These are phyloP conservation scores for Plusia festucae DNA, from an alignment of 2,888 invertebrate genomes.

Conservation along the genomic window DNA sequence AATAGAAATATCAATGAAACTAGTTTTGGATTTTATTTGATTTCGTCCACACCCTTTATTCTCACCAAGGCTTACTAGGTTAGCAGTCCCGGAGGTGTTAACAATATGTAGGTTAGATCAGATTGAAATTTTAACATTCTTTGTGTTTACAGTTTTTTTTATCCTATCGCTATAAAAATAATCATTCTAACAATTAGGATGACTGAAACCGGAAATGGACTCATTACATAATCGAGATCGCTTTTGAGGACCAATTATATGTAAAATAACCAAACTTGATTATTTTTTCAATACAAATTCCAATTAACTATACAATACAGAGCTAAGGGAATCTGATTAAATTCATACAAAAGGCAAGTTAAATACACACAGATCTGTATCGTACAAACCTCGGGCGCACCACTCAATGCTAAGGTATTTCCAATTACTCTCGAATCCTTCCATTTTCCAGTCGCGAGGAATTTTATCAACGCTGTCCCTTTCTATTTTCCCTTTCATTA, in stretches of 20 bases:
- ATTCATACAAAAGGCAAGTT: conserved; percentile 82
- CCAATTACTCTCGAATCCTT: conserved; percentile 89
- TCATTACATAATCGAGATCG: conserved; percentile 20
- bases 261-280: conserved; percentile 36
- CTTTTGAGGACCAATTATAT: conserved; percentile 36
- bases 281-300: conserved; percentile 70
- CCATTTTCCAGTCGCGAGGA: conserved; percentile 82
- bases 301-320: conserved; percentile 75
- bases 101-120: conserved; percentile 33
- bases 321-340: conserved; percentile 80
- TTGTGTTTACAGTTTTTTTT: neutral
- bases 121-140: conserved; percentile 21
- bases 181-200: too few relatives aligned
- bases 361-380: conserved; percentile 79
- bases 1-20: neutral
- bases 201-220: neutral
- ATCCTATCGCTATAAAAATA: too few relatives aligned
- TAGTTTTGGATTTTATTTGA: neutral
- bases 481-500: conserved; percentile 62
- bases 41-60: conserved; percentile 33
- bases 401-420: conserved; percentile 87
- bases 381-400: conserved; percentile 76
- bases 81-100: conserved; percentile 43
- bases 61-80: conserved; percentile 31
- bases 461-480: conserved; percentile 80